These are phyloP conservation scores for Meteorus colon DNA, from an alignment of 2,888 invertebrate genomes.

Conservation along the genomic window DNA sequence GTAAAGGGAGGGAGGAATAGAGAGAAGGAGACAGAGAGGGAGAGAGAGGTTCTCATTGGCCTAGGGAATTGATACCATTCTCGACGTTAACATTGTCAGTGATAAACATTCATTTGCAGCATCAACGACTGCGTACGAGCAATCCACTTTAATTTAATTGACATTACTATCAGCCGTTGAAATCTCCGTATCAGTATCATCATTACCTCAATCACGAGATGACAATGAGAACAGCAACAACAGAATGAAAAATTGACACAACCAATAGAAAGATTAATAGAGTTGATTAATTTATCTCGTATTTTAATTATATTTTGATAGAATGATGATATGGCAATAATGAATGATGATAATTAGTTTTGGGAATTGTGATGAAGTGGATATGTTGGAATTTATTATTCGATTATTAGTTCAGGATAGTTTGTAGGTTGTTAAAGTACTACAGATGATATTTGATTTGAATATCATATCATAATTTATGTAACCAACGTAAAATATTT, in stretches of 20 bases:
- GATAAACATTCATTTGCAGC: slow-evolving; percentile 32
- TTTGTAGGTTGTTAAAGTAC: no score
- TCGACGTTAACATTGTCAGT: slow-evolving; percentile 32
- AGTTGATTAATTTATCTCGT: background rate
- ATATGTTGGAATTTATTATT: background rate
- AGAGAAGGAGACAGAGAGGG: background rate
- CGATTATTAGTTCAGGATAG: background rate
- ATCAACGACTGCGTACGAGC: slow-evolving; percentile 15
- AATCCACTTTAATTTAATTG: slow-evolving; percentile 33
- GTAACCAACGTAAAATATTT: no score
- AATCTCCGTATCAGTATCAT: background rate
- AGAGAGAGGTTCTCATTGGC: slow-evolving; percentile 16
- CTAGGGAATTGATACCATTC: slow-evolving; percentile 27
- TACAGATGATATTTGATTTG: no score
- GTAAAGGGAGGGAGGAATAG: background rate
- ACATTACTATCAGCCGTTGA: slow-evolving; percentile 1
- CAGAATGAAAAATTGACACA: background rate
- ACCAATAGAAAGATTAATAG: background rate
- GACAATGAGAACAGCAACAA: background rate
- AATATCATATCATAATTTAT: no score
- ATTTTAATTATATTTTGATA: background rate
- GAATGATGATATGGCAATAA: no score
- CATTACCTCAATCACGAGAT: background rate
- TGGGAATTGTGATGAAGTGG: background rate
- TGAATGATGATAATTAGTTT: background rate